Evolutionary conservation across 92 coral and sea anemone species (phyloP).

Genomic region (Actinernus sp.): DNA sequence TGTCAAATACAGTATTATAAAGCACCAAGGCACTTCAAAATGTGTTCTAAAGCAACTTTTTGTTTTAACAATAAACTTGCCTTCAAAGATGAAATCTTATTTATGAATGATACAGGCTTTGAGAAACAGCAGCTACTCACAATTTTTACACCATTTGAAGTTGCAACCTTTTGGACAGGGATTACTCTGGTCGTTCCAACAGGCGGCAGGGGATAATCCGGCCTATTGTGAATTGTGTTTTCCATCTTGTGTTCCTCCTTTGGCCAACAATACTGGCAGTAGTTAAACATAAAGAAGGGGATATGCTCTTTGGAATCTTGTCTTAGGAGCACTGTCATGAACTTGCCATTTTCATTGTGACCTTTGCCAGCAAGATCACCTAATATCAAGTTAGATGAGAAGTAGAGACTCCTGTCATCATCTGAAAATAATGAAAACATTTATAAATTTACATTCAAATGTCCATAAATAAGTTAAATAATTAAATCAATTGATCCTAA

Average conservation of each 20-base stretch:
- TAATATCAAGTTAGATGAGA: constrained; percentile 57
- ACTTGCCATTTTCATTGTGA: constrained; percentile 63
- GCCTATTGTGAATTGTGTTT: constrained; percentile 37
- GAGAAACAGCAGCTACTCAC: too few relatives aligned
- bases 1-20: too few relatives aligned
- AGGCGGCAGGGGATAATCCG: constrained; percentile 37
- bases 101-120: too few relatives aligned
- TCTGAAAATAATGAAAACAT: background rate
- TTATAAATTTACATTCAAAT: too few relatives aligned
- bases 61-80: too few relatives aligned
- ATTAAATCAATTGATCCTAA: too few relatives aligned
- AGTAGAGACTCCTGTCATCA: constrained; percentile 26
- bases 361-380: constrained; percentile 38
- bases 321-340: constrained; percentile 58
- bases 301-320: constrained; percentile 41
- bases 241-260: constrained; percentile 53
- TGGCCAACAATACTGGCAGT: constrained; percentile 51
- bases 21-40: too few relatives aligned
- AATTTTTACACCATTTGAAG: constrained; percentile 4
- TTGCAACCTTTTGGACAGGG: background rate
- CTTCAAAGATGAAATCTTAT: too few relatives aligned
- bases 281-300: constrained; percentile 39
- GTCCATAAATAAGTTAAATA: too few relatives aligned
- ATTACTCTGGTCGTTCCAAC: background rate
- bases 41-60: too few relatives aligned